Conservation (phyloP, 2,113 vertebrate genomes). For the Lipophrys pholis region DNA sequence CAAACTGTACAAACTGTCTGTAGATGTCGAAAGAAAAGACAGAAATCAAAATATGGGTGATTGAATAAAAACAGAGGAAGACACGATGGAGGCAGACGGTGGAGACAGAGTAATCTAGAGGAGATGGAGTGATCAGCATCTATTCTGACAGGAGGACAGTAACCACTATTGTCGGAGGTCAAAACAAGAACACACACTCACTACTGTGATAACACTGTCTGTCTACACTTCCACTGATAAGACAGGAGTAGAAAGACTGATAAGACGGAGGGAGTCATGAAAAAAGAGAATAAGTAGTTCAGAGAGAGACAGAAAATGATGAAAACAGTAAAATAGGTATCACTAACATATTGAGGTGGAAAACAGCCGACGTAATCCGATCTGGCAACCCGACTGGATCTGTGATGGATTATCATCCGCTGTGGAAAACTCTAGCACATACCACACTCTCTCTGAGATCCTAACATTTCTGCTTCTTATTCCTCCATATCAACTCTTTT, state of each 20-base stretch:
- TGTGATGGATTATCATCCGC: too few species aligned
- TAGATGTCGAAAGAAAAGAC: too few species aligned
- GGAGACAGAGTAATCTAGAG: constrained; percentile 51
- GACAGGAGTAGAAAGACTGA: background rate
- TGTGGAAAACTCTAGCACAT: too few species aligned
- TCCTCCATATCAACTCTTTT: too few species aligned
- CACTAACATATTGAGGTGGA: too few species aligned
- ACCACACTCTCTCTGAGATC: too few species aligned
- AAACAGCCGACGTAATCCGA: too few species aligned
- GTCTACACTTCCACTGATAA: constrained; percentile 72
- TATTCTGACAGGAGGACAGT: constrained; percentile 65
- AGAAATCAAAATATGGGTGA: background rate
- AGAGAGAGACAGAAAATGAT: too few species aligned
- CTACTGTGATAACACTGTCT: constrained; percentile 67
- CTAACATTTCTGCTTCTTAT: too few species aligned
- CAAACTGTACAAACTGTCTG: too few species aligned
- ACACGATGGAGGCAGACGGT: constrained; percentile 37
- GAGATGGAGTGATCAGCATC: constrained; percentile 62
- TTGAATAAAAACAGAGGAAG: background rate
- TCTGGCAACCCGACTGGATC: too few species aligned
- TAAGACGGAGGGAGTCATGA: constrained; percentile 17
- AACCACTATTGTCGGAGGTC: constrained; percentile 78
- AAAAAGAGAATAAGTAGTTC: constrained; percentile 12
- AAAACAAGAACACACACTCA: constrained; percentile 54
- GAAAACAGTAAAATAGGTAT: too few species aligned